phyloP scores from a whole-genome alignment of 2,888 invertebrate species.

The Leptinotarsa rubiginosa region DNA sequence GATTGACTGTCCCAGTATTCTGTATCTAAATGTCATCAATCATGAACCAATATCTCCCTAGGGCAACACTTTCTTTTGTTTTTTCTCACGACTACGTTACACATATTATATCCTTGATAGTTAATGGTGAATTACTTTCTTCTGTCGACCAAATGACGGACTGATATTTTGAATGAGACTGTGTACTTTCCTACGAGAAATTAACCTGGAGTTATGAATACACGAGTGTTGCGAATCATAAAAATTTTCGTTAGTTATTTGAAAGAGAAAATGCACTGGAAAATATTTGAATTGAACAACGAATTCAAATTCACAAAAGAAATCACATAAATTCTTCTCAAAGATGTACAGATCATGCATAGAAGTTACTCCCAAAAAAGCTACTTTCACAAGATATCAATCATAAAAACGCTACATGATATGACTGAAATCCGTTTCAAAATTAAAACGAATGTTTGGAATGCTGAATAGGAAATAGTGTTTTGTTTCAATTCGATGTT shows the following conservation, averaged over 20 bases:
- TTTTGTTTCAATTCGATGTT: too few species aligned
- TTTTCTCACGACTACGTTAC: background rate
- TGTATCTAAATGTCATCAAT: background rate
- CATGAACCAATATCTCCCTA: background rate
- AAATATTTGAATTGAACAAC: too few species aligned
- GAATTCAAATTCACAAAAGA: too few species aligned
- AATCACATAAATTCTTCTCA: too few species aligned
- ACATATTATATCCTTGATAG: background rate
- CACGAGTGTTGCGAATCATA: background rate
- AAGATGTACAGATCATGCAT: too few species aligned
- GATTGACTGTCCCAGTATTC: background rate
- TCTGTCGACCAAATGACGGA: background rate
- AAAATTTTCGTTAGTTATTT: background rate
- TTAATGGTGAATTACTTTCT: background rate
- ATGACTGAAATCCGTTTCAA: too few species aligned
- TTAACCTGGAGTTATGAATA: background rate
- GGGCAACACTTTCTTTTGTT: conserved; percentile 1
- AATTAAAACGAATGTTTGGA: too few species aligned
- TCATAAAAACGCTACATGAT: too few species aligned
- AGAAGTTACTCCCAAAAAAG: too few species aligned
- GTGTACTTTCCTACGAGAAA: background rate
- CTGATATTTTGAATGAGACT: background rate
- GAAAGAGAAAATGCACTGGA: background rate
- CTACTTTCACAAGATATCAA: too few species aligned
- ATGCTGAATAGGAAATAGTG: too few species aligned